Evolutionary conservation across 1,140 invertebrate genomes (phyloP).

Genomic region (Calephelis nemesis): DNA sequence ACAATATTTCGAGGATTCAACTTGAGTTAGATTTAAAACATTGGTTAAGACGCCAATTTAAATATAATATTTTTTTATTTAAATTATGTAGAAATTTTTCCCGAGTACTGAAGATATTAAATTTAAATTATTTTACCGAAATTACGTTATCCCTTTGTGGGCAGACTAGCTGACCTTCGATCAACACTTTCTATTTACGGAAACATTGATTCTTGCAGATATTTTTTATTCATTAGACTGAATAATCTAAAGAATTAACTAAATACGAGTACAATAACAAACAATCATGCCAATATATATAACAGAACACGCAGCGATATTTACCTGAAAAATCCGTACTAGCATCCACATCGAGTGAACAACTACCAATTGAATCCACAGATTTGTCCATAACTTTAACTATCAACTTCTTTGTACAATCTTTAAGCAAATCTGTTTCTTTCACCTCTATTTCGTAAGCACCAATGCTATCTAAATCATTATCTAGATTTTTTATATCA

Average conservation of each 20-base stretch:
- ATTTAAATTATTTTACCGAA: too few species aligned
- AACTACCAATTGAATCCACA: constrained; percentile 88
- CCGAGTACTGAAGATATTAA: too few species aligned
- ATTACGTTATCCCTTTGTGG: too few species aligned
- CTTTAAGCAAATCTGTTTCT: constrained; percentile 65
- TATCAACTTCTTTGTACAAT: constrained; percentile 59
- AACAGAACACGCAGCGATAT: constrained; percentile 20
- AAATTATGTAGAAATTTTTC: too few species aligned
- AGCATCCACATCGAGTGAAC: constrained; percentile 89
- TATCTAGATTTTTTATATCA: constrained; percentile 40
- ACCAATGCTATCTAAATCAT: constrained; percentile 66
- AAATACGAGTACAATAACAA: background rate
- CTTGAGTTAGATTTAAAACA: too few species aligned
- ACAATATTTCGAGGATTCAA: too few species aligned
- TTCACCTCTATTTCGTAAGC: constrained; percentile 72
- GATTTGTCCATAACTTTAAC: constrained; percentile 83
- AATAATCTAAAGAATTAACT: background rate
- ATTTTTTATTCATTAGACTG: background rate
- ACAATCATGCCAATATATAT: constrained; percentile 8
- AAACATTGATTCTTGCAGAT: background rate
- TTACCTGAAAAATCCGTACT: constrained; percentile 90
- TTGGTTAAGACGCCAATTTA: too few species aligned
- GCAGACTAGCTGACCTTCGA: background rate
- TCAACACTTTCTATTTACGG: background rate
- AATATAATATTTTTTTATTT: too few species aligned